Evolutionary conservation across 2,797 vertebrate species (phyloP), one percentile per base, ranked within the genome.

Genomic region (Alosa sapidissima): DNA sequence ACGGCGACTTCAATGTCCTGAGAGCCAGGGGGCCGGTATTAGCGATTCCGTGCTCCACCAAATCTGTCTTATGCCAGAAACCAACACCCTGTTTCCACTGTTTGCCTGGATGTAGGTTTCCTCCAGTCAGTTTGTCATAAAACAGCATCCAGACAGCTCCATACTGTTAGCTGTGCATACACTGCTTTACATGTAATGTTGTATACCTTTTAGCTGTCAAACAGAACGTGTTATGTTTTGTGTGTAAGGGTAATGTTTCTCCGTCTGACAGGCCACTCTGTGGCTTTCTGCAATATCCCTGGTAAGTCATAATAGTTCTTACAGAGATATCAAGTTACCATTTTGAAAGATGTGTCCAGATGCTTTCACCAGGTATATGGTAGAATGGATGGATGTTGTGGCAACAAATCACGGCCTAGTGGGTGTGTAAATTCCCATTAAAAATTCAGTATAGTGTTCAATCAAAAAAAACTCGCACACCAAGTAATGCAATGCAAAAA

Each of bases 161-260:
- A 62, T 45, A 78, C 81, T 41, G 75, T 88, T 81, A 81, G 84
- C n/a, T 33, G 85, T 87, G 87, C 85, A 85, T 86, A 87, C 75
- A 36, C 87, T 85, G 85, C 82, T 87, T 82, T 88, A 28, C 28
- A 28, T 28, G 28, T 28, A 52, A 1, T 82, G 84, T 82, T 86
- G 89, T 85, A 82, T 90, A 87, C 62, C 48, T 90, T 92, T 89
- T 84, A 89, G 85, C 82, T 85, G 13, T 85, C 75, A 89, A 82
- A 86, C 52, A 52, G 88, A 78, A 89, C 65, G 84, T 28, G 14
- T 55, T 21, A n/a, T 58, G 90, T 45, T 47, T 78, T 45, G 36
- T 78, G 72, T 21, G 72, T 45, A 45, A 75, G 14, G 68, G 36
- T 10, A 7, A 78, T 78, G 41, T 47, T 78, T 78, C 16, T 21